Evolutionary conservation across 2,888 invertebrate genomes (phyloP), one percentile per base, ranked within the genome.

Genomic region (Ophion obscuratus): DNA sequence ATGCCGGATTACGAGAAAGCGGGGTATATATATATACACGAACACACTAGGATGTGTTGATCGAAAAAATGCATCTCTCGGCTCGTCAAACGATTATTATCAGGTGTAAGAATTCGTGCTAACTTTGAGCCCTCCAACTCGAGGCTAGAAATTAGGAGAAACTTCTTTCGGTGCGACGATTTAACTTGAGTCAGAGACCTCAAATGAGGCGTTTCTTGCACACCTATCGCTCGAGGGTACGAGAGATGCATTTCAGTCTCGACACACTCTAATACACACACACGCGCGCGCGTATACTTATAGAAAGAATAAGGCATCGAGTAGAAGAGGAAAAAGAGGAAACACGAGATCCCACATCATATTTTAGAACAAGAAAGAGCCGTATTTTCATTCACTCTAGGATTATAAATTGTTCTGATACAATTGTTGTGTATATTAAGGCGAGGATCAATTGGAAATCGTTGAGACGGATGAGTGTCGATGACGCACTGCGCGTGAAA

Each of bases 301-400:
- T 53, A 17, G 53, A 53, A 68, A 17, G 53, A 53, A 68, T 75
- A 76, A 67, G 73, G 53, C 59, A 78, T 78, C 62, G 36, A 64
- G 53, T 11, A 53, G 66, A 31, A 66, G 53, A 76, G 27, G 27
- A 81, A n/a, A 70, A 71, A 59, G 61, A 11, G 20, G 20, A 44
- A 47, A 17, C 24, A 81, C 3, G 47, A 82, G 17, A 75, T 79
- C 62, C 75, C 83, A 73, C 68, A 83, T 85, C 83, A 80, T 81
- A 83, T 83, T 86, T 83, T 83, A 83, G 76, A 83, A 61, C 53
- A 66, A 85, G 27, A 67, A 61, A 85, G 66, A 86, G 11, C 27
- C 80, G 80, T 80, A 85, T 83, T 86, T 83, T 83, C 83, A 81
- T 83, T 86, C 73, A 79, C 64, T 74, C 59, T 80, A 81, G 68